Evolutionary conservation across 2,888 invertebrate species (phyloP).

Genomic region (Drosophila mimetica): DNA sequence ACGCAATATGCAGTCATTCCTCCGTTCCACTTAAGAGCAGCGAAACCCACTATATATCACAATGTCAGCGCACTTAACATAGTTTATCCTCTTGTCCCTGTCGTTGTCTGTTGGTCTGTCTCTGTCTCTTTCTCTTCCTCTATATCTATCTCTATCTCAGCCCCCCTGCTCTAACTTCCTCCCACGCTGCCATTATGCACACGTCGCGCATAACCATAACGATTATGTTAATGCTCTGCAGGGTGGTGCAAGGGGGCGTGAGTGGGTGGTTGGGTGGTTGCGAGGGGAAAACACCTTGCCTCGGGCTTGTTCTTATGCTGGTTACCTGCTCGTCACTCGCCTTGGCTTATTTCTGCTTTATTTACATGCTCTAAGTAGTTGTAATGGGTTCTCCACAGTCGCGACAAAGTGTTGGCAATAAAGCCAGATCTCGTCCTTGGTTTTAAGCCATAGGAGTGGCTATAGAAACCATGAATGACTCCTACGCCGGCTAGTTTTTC

Average conservation of each 20-base stretch:
- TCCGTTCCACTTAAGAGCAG: slow-evolving; percentile 32
- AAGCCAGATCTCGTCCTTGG: slow-evolving; percentile 48
- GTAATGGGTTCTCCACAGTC: slow-evolving; percentile 66
- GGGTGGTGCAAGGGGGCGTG: slow-evolving; percentile 1
- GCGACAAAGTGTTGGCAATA: slow-evolving; percentile 75
- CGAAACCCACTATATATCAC: slow-evolving; percentile 60
- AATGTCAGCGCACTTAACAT: slow-evolving; percentile 78
- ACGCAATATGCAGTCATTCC: slow-evolving; percentile 9
- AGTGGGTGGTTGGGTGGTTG: background rate
- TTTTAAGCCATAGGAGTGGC: slow-evolving; percentile 61
- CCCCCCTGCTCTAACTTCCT: slow-evolving; percentile 1
- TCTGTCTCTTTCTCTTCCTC: slow-evolving; percentile 22
- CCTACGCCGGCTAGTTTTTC: slow-evolving; percentile 60
- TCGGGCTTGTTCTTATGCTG: slow-evolving; percentile 37
- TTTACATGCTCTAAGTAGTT: slow-evolving; percentile 80
- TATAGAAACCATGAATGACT: slow-evolving; percentile 56
- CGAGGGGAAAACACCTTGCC: slow-evolving; percentile 1
- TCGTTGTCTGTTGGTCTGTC: slow-evolving; percentile 34
- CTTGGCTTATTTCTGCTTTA: slow-evolving; percentile 77
- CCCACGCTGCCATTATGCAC: slow-evolving; percentile 64
- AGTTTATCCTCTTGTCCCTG: slow-evolving; percentile 56
- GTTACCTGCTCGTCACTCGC: slow-evolving; percentile 66
- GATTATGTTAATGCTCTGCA: slow-evolving; percentile 75
- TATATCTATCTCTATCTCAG: slow-evolving; percentile 4
- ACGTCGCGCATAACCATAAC: slow-evolving; percentile 79